Evolutionary conservation across 2,888 invertebrate genomes (phyloP).

Genomic region (Pelosia muscerda): DNA sequence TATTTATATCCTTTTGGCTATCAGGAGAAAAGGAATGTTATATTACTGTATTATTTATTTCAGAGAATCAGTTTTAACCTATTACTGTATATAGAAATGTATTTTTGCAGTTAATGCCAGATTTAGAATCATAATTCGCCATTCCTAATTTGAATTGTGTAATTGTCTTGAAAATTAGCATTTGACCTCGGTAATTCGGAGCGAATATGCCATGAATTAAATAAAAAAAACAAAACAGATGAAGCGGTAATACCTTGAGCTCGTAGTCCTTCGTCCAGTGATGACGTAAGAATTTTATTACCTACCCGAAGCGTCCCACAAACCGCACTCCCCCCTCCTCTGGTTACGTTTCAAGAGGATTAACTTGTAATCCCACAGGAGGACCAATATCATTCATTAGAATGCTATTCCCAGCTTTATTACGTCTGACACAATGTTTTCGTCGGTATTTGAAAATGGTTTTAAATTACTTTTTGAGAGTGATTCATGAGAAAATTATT

Average conservation of each 20-base stretch:
- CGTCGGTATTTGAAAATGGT: slow-evolving; percentile 65
- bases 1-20: not conserved
- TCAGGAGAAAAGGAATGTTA: too few relatives aligned
- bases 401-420: slow-evolving; percentile 81
- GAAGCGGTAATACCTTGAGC: slow-evolving; percentile 71
- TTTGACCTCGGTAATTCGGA: slow-evolving; percentile 50
- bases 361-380: slow-evolving; percentile 84
- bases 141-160: slow-evolving; percentile 40
- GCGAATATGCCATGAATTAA: slow-evolving; percentile 59
- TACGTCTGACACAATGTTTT: slow-evolving; percentile 69
- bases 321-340: slow-evolving; percentile 51
- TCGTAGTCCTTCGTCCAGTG: slow-evolving; percentile 60
- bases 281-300: slow-evolving; percentile 83
- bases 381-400: slow-evolving; percentile 84
- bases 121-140: slow-evolving; percentile 30
- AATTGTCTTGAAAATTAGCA: slow-evolving; percentile 44
- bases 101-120: not conserved
- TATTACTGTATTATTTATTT: not conserved
- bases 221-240: slow-evolving; percentile 55
- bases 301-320: slow-evolving; percentile 57
- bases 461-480: slow-evolving; percentile 71
- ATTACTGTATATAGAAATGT: not conserved
- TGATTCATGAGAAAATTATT: slow-evolving; percentile 58
- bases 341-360: slow-evolving; percentile 80
- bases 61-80: not conserved